Base-by-base conservation (phyloP, 2,797 vertebrate genomes). In the Lemur catta region DNA sequence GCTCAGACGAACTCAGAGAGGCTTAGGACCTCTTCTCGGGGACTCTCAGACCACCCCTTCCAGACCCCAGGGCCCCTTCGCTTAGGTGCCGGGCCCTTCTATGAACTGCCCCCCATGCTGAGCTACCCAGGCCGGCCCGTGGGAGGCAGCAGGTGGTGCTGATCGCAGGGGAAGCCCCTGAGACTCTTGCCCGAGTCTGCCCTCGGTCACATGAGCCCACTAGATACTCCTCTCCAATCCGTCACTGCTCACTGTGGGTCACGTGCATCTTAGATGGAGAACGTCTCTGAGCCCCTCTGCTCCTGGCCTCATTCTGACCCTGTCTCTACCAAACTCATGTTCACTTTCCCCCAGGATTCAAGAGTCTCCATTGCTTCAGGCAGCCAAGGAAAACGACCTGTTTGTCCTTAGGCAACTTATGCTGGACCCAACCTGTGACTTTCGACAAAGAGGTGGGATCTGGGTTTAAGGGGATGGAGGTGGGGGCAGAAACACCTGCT, bases 321-420 rank as follows among this genome's bases (percentile, higher is more conserved):
- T n/a, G 35, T 65, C 26, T 55, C 63, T 48, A 17, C 14, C n/a
- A 22, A 69, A 90, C 55, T 24, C 35, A 1, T 14, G 3, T 63
- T 63, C 41, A 43, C 43, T 26, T 28, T 76, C 7, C 18, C 67
- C 9, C 93, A 99, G 99, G 96, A 98, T 99, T 78, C 99, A 98
- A 95, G 99, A 99, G 85, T 99, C 98, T n/a, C 99, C 99, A 22
- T 98, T 99, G 74, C 99, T 99, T 95, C 99, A 98, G 43, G 99
- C 99, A 95, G 99, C 99, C 84, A 99, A 99, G 96, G 98, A 98
- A 86, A 99, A 99, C 85, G 99, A 99, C 48, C 98, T 98, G 14
- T 98, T 98, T n/a, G 99, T 98, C 88, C 99, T 99, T 92, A 99
- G 96, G 97, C 99, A 99, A 92, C 98, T 99, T 28, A 98, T 99